Base-by-base conservation (phyloP, 2,113 vertebrate species). In the Sinocyclocheilus anshuiensis region DNA sequence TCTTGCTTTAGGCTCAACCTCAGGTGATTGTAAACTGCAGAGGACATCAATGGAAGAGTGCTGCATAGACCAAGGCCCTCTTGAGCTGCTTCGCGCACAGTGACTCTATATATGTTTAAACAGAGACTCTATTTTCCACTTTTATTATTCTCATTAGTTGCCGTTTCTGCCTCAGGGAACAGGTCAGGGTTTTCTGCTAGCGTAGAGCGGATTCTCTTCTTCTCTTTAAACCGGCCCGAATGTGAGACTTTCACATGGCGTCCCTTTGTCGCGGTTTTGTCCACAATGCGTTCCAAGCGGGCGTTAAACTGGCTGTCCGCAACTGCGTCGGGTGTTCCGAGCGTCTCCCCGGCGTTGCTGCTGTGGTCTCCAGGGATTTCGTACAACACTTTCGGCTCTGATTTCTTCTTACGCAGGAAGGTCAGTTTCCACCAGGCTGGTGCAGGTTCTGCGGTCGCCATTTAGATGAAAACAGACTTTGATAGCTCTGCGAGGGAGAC, bases 211-310 rank as follows among this genome's bases (percentile, higher is more conserved):
- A 97, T 95, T 89, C 95, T 97, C 76, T 97, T 98, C 93, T 98
- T 97, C 92, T 98, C 97, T 88, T 97, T 98, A 87, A 97, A 98
- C 53, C 97, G 95, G 0, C 97, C 97, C 0, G 97, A 98, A 91
- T 98, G 92, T 75, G 97, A 98, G 33, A 98, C 97, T 86, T 96
- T 97, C 81, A 98, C 96, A 0, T 98, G 96, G 26, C 96, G 96
- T 76, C 97, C 96, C 81, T 95, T 97, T 6, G 91, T 94, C 87
- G 57, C 95, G 0, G 91, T 87, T 72, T 97, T 98, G 87, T 98
- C 97, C 92, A 98, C 95, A 0, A 98, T 96, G 91, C 96, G 97
- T 91, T 97, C 97, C 85, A 98, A 93, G 24, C 96, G 94, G 18
- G 93, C 90, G 8, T 94, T 89, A 82, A 95, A 95, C 87, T 95